Percentiles rank a stretch among this genome's conserved stretches.
Conservation (phyloP, 2,113 vertebrate genomes). For the Pristiophorus japonicus region DNA sequence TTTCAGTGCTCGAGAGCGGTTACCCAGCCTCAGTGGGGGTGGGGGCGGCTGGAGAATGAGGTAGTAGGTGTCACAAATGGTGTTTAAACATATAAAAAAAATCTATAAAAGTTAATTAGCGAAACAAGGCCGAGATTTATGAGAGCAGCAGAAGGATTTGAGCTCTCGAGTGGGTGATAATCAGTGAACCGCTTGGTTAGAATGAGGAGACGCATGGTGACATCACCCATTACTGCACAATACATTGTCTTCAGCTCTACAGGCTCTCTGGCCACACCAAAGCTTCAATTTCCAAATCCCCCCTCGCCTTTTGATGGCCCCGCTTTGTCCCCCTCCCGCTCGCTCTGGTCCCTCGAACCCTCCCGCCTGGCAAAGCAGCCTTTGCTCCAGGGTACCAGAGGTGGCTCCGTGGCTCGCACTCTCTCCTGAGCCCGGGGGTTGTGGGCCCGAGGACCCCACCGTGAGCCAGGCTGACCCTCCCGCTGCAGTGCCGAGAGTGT, state of each 20-base stretch:
- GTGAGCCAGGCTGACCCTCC: background rate
- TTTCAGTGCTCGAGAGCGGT: background rate
- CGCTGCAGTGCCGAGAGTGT: background rate
- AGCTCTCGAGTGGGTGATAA: conserved; percentile 5
- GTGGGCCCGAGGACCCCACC: background rate
- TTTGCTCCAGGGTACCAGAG: too few relatives aligned
- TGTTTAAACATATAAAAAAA: conserved; percentile 27
- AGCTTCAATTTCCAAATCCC: background rate
- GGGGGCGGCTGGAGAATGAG: background rate
- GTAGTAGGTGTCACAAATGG: conserved; percentile 32
- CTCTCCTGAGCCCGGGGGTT: background rate
- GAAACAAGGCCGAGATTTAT: conserved; percentile 2
- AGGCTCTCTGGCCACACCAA: background rate
- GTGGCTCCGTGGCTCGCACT: too few relatives aligned
- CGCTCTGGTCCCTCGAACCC: background rate
- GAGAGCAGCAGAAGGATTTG: background rate
- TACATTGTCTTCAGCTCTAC: background rate
- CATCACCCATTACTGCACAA: background rate
- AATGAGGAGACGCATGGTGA: background rate
- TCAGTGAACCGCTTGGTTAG: background rate
- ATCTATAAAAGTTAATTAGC: conserved; percentile 34
- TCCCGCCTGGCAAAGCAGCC: background rate
- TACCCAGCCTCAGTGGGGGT: background rate
- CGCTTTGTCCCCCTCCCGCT: background rate
- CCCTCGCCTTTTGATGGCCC: background rate